phyloP scores from a whole-genome alignment of 2,797 vertebrate species.

The Alauda arvensis region DNA sequence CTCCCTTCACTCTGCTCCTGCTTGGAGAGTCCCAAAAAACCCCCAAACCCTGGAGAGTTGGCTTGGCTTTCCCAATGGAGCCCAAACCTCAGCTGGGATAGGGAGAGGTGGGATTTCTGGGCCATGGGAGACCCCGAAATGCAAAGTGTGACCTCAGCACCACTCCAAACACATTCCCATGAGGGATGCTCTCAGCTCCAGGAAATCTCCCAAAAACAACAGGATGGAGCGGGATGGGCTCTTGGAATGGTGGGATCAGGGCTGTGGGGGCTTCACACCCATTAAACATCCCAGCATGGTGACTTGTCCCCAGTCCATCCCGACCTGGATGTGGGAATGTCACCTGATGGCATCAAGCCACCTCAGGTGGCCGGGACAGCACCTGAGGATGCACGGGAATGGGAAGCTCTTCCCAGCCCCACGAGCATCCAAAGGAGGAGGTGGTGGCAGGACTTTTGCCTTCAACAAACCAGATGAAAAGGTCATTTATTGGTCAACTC shows the following conservation, averaged over 20 bases:
- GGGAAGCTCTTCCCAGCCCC: not conserved
- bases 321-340: not conserved
- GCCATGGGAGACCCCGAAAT: fast-evolving
- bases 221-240: not conserved
- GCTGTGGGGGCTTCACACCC: not conserved
- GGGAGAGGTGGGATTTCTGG: not conserved
- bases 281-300: fast-evolving
- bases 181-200: not conserved
- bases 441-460: not conserved
- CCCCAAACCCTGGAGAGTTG: fast-evolving
- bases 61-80: not conserved
- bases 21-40: not conserved
- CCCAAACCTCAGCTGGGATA: fast-evolving
- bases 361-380: not conserved
- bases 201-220: not conserved
- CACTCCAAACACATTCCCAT: not conserved
- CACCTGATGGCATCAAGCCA: not conserved
- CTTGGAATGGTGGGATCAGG: not conserved
- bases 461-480: not conserved
- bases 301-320: not conserved
- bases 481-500: not conserved
- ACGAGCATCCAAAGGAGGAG: not conserved
- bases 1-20: not conserved
- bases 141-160: not conserved
- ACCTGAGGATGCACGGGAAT: not conserved